Conservation (phyloP, 2,797 vertebrate species). For the Oreonectes daqikongensis region DNA sequence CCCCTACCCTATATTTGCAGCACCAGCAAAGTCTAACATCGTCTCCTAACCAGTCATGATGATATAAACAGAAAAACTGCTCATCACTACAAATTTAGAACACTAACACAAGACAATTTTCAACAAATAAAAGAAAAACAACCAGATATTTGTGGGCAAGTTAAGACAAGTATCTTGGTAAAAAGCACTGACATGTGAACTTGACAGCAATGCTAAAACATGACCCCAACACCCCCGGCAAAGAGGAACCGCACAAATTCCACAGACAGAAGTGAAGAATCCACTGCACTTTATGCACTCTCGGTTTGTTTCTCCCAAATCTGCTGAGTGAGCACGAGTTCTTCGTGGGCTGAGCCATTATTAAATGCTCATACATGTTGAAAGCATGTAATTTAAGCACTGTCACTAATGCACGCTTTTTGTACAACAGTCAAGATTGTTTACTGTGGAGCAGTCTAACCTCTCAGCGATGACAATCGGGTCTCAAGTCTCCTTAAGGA, state of each 20-base stretch:
- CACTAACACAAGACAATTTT: conserved; percentile 5
- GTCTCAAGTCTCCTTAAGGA: conserved; percentile 41
- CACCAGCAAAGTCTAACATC: no score
- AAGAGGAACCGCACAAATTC: conserved; percentile 48
- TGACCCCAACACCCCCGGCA: conserved; percentile 37
- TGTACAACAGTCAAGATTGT: conserved; percentile 41
- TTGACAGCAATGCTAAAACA: conserved; percentile 50
- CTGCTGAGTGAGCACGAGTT: conserved; percentile 50
- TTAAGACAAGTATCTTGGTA: conserved; percentile 5
- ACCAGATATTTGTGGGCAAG: conserved; percentile 34
- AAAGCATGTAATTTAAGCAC: conserved; percentile 52
- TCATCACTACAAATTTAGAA: neutral
- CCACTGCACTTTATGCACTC: conserved; percentile 21
- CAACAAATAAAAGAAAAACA: conserved; percentile 30
- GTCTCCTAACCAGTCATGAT: no score
- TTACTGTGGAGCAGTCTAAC: conserved; percentile 34
- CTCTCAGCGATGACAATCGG: conserved; percentile 27
- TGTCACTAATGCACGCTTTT: conserved; percentile 31
- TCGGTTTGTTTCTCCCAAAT: conserved; percentile 43
- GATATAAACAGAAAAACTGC: no score
- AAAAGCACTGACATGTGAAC: conserved; percentile 47
- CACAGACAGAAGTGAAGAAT: conserved; percentile 48
- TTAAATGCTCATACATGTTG: conserved; percentile 41
- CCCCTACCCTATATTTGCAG: neutral
- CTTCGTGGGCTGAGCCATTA: conserved; percentile 29